Base-by-base conservation (phyloP, 2,113 vertebrate species). In the Cnemophilus loriae region DNA sequence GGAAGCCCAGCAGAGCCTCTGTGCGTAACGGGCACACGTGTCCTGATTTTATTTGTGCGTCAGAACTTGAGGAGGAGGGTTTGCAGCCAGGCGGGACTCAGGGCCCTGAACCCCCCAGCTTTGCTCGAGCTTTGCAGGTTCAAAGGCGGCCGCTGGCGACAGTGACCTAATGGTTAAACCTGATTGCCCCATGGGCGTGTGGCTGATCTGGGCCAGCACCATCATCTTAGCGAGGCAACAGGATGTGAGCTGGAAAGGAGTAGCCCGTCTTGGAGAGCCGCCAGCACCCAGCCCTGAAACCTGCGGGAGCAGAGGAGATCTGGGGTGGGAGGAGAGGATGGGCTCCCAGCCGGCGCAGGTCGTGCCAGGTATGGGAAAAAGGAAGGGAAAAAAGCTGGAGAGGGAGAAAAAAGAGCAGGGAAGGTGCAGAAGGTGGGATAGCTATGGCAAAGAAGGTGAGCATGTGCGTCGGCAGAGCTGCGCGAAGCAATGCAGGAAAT, bases 191-290 rank as follows among this genome's bases (percentile, higher is more conserved):
- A 4, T 8, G 21, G 92, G 88, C 2, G 2, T 15, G 32, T 15
- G 85, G 53, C 88, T 90, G 82, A 80, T 95, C 46, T 69, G 68
- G 88, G 88, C 82, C 88, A 70, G 55, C 70, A 85, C 50, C 79
- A 69, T 74, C 88, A 83, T 76, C 75, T 55, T 59, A 94, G 68
- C 2, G 0, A 8, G 7, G 89, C 87, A 96, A 91, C 96, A 96
- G 96, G 96, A 96, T 94, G 95, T 96, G 95, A 95, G 91, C 77
- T 95, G 89, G 93, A 91, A 46, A 91, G 73, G 93, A 93, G 80
- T 82, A n/a, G 11, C 79, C 90, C 11, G 0, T 8, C 46, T n/a
- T 76, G 86, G 86, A 79, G 59, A 44, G 79, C 74, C 0, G 55
- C 93, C 89, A 84, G 83, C 76, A 83, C 91, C 96, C 89, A 90